Evolutionary conservation across 2,113 vertebrate genomes (phyloP).

Genomic region (Machaerirhynchus nigripectus): DNA sequence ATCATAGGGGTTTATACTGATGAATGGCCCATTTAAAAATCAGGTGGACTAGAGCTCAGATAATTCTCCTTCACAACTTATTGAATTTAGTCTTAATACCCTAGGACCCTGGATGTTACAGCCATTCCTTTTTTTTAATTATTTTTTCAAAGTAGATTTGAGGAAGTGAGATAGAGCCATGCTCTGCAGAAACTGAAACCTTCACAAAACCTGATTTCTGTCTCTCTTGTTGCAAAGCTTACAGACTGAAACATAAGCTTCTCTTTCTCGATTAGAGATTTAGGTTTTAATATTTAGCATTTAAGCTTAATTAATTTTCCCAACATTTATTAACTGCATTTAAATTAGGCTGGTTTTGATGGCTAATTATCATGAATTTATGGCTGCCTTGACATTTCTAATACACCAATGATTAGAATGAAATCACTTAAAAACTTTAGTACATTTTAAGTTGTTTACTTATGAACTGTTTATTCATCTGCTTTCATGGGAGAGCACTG

Average conservation of each 20-base stretch:
- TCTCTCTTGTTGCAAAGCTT: background rate
- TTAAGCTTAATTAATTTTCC: background rate
- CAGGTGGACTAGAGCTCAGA: background rate
- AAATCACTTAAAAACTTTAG: background rate
- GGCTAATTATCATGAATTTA: background rate
- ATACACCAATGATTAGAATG: background rate
- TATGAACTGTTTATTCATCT: background rate
- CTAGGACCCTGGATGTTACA: background rate
- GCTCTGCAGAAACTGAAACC: background rate
- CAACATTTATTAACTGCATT: background rate
- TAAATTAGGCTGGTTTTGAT: background rate
- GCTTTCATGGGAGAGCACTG: background rate
- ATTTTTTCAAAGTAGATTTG: background rate
- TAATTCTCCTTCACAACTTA: background rate
- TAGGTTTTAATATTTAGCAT: background rate
- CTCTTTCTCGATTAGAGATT: background rate
- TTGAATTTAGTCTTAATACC: background rate
- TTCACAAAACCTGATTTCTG: background rate
- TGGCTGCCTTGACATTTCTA: background rate
- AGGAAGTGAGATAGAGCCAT: rapidly evolving
- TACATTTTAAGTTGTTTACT: background rate
- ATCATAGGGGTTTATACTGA: background rate
- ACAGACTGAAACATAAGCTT: background rate
- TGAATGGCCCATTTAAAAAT: background rate
- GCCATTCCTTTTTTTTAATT: background rate